Evolutionary conservation across 1,140 invertebrate genomes (phyloP).

Genomic region (Aethina tumida): DNA sequence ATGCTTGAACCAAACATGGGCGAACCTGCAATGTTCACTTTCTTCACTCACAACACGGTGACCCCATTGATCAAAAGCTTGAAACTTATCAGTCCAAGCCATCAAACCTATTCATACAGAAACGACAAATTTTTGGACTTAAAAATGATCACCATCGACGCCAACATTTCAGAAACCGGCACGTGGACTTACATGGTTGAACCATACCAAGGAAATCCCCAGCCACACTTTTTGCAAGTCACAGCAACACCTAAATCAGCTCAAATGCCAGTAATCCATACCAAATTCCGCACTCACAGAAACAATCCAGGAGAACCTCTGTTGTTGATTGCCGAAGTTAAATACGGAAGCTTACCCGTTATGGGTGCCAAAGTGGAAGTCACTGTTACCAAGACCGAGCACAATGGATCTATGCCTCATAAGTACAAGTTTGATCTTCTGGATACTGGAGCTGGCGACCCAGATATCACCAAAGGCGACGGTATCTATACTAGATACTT

Average conservation of each 20-base stretch:
- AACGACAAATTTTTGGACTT: conserved; percentile 39
- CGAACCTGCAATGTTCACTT: conserved; percentile 38
- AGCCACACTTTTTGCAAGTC: conserved; percentile 47
- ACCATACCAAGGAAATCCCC: conserved; percentile 43
- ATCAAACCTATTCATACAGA: conserved; percentile 33
- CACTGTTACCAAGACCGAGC: conserved; percentile 33
- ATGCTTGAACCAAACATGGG: conserved; percentile 38
- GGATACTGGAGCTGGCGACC: conserved; percentile 53
- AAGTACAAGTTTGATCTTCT: conserved; percentile 41
- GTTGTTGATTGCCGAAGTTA: conserved; percentile 43
- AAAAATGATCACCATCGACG: conserved; percentile 41
- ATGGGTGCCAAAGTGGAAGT: conserved; percentile 43
- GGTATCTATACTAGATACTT: conserved; percentile 57
- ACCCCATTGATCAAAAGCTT: conserved; percentile 39
- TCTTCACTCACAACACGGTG: conserved; percentile 40
- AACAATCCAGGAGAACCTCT: conserved; percentile 32
- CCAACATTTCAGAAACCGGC: conserved; percentile 44
- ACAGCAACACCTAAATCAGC: conserved; percentile 37
- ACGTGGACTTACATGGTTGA: conserved; percentile 49
- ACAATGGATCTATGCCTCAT: conserved; percentile 35
- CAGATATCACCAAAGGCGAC: conserved; percentile 53
- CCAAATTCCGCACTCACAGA: conserved; percentile 35
- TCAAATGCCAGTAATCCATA: conserved; percentile 33
- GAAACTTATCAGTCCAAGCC: conserved; percentile 38
- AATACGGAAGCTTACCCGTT: conserved; percentile 41